Base-by-base conservation (phyloP, 2,113 vertebrate species). In the Vicugna pacos region DNA sequence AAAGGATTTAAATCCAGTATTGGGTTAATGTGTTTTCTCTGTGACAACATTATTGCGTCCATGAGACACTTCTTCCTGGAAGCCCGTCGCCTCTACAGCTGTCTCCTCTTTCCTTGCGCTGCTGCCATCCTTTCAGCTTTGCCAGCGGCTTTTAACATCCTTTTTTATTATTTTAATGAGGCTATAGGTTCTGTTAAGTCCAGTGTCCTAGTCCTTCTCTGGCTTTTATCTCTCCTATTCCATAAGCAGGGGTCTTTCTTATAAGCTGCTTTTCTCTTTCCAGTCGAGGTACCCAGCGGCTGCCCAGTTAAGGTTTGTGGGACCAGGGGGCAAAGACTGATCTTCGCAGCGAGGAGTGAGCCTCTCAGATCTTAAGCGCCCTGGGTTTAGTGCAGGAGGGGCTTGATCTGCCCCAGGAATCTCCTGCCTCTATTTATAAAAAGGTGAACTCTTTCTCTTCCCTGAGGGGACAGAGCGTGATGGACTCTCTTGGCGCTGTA, bases 381-480 rank as follows among this genome's bases (percentile, higher is more conserved):
- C 0, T 35, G 35, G 62, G 52, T 82, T 83, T 75, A 38, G 60
- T 52, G 60, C 69, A 48, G 38, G 28, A 64, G 69, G 30, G 58
- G 6, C 8, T 8, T 4, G 46, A 65, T 81, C 69, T 94, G 20
- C 52, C 48, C 84, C n/a, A 76, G 22, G 73, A 92, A 70, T 79
- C 79, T 88, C 90, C 87, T 93, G 67, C 83, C 86, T 62, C 91
- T 91, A 38, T 90, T 91, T 89, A n/a, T 90, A 32, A 81, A 86
- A 82, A 80, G 72, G 12, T 91, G 30, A 60, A 30, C 48, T 76
- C 72, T 86, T 85, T 58, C 20, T 91, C 42, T 95, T 84, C 46
- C 81, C 72, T 62, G 52, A 26, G 19, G 35, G 65, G 32, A 56
- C 5, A 58, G 89, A 73, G 32, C 16, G 22, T 65, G 77, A 88